Base-by-base conservation (phyloP, 2,888 invertebrate species). In the Dryococelus australis region DNA sequence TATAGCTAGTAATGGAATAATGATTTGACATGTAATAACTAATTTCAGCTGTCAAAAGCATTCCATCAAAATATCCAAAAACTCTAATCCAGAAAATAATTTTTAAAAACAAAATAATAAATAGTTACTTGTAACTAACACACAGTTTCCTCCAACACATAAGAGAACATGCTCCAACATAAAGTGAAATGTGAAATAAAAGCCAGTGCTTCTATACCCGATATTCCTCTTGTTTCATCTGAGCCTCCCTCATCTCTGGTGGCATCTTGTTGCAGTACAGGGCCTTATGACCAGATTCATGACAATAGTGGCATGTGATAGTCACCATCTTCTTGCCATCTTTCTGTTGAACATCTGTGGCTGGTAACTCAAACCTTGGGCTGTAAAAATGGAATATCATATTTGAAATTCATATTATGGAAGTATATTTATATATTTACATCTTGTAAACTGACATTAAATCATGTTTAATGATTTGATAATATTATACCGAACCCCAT, bases 251-350 rank as follows among this genome's bases (percentile, higher is more conserved):
- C 90, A 95, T 94, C 90, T 97, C 96, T 16, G 95, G 94, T 84
- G 97, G 96, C 94, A 97, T 96, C 93, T 98, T 98, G 90, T 96
- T 96, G 91, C 99, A 99, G 89, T 96, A 95, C 78, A 98, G 96
- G 0, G 98, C 98, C 93, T 99, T 99, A 92, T 99, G 99, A 0
- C 99, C 99, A 84, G 97, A 95, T 93, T 99, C 99, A 0, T 98
- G 98, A 92, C 99, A 99, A 91, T 97, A 98, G 92, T 99, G 99
- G 91, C 99, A 99, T 20, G 95, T 95, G 84, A 97, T 95, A 24
- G 65, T 65, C 89, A 97, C 96, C n/a, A 96, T 93, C 90, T 98
- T 96, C 92, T 98, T 98, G 16, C 95, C 95, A 90, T 95, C 95
- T 91, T 97, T 96, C 88, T 96, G 95, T 43, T 96, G 96, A 90